Conservation (phyloP, 2,113 vertebrate species). For the Pseudolaguvia tuberculata region DNA sequence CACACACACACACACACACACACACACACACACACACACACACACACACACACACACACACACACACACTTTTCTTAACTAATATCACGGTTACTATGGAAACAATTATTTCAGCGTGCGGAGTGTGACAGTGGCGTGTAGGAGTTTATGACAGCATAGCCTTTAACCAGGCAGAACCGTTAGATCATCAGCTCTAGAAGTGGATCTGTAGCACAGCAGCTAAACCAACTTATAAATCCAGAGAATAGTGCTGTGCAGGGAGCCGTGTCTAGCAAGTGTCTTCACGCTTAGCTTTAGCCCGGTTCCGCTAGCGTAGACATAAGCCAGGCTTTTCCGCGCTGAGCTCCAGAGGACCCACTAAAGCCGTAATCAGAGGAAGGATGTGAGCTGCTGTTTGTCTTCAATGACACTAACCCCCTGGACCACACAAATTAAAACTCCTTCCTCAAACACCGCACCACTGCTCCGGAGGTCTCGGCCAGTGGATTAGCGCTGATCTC, state of each 20-base stretch:
- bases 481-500: constrained; percentile 31
- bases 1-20: no score
- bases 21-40: no score
- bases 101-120: no score
- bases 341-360: constrained; percentile 55
- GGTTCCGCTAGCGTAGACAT: constrained; percentile 41
- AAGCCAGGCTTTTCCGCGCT: constrained; percentile 41
- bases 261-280: constrained; percentile 30
- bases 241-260: constrained; percentile 11
- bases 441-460: constrained; percentile 55
- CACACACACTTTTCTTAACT: no score
- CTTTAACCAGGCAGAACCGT: neutral
- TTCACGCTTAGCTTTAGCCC: constrained; percentile 33
- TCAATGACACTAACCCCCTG: constrained; percentile 58
- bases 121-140: no score
- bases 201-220: neutral
- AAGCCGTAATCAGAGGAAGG: constrained; percentile 61
- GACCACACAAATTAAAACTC: constrained; percentile 63
- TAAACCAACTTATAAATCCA: constrained; percentile 13
- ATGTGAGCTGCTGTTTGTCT: constrained; percentile 63
- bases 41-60: no score
- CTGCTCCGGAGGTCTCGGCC: constrained; percentile 39
- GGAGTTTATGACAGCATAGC: no score
- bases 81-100: no score
- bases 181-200: neutral